Evolutionary conservation across 37 sponge, comb jelly and placozoan species (phyloP).

Genomic region (Eunapius fragilis): DNA sequence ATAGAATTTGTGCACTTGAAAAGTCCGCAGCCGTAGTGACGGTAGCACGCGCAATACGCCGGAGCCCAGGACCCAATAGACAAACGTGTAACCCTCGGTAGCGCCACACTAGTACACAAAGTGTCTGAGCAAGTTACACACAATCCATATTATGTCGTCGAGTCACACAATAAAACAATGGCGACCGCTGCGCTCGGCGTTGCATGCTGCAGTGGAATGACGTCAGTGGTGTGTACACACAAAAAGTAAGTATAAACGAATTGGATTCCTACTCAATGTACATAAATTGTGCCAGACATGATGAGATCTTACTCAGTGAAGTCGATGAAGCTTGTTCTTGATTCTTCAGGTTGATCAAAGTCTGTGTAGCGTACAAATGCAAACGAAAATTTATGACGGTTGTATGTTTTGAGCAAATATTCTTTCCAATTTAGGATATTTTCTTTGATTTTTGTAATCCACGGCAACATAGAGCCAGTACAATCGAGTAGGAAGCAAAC

Average conservation of each 20-base stretch:
- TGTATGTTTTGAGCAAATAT: constrained; percentile 11
- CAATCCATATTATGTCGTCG: too few species aligned
- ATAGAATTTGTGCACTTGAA: too few species aligned
- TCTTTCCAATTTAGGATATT: constrained; percentile 20
- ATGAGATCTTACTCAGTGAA: constrained; percentile 27
- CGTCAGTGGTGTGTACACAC: too few species aligned
- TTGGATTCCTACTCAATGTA: neutral
- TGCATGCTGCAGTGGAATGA: too few species aligned
- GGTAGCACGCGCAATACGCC: too few species aligned
- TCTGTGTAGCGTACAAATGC: constrained; percentile 62
- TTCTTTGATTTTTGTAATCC: constrained; percentile 36
- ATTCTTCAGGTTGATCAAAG: constrained; percentile 45
- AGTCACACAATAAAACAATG: too few species aligned
- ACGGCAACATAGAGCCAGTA: constrained; percentile 41
- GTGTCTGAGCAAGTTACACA: too few species aligned
- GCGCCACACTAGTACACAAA: too few species aligned
- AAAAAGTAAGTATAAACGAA: neutral
- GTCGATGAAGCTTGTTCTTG: constrained; percentile 28
- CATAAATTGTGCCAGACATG: neutral
- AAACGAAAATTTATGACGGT: constrained; percentile 26
- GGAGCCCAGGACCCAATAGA: too few species aligned
- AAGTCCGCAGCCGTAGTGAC: too few species aligned
- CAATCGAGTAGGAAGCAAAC: constrained; percentile 55
- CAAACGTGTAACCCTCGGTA: too few species aligned
- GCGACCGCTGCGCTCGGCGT: too few species aligned